Base-by-base conservation (phyloP, 2,113 vertebrate species). In the Enhydra lutris region DNA sequence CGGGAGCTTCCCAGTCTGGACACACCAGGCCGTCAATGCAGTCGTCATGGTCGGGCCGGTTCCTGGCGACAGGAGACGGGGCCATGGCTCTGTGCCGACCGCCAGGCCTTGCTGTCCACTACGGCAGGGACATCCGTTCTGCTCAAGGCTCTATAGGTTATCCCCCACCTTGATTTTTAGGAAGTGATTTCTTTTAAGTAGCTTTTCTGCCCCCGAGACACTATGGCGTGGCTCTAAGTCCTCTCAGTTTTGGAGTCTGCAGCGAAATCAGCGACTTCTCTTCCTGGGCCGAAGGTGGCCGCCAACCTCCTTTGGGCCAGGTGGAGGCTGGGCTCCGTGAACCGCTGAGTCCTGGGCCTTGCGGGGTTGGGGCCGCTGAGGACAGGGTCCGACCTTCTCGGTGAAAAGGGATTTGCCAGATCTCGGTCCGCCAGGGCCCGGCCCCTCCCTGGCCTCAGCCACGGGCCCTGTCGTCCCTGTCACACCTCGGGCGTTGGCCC, bases 391-490 rank as follows among this genome's bases (percentile, higher is more conserved):
- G 47, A 17, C 14, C 9, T 12, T 9, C 3, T 36, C 26, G 29
- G 29, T 7, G 26, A 11, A 55, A 6, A 4, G 3, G 65, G 11
- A 7, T n/a, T 11, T 45, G 55, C 29, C 1, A n/a, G 55, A 1
- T 13, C 45, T 29, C 6, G 7, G 45, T 52, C 23, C 82, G 34
- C 4, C 1, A 39, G 71, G 74, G 4, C 86, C 14, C 2, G 31
- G 63, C 29, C 55, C 42, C 65, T 42, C 57, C 1, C 47, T 7
- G 21, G 36, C 83, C 52, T 5, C 0, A 39, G 69, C 36, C 9
- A 17, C 3, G 5, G 0, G 3, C 23, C 5, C 0, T 0, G 1
- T 7, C 23, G 14, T 23, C 24, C 42, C 26, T 0, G 1, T 26
- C 52, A 17, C 59, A 26, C 73, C 15, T 89, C 13, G 14, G 9